Conservation (phyloP, 2,888 invertebrate species). For the Isoperla grammatica region DNA sequence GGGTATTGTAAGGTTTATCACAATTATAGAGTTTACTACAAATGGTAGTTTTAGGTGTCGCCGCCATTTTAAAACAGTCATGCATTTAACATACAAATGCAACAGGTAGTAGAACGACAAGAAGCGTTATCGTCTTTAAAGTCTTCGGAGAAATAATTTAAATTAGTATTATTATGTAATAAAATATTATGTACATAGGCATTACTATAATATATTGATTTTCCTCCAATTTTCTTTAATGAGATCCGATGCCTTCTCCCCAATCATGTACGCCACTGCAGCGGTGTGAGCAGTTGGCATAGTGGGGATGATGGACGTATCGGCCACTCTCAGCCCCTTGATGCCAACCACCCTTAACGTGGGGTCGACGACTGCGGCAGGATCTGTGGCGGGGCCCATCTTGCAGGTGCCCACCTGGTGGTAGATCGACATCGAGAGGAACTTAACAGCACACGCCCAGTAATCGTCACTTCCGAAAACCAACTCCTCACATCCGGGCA, state of each 20-base stretch:
- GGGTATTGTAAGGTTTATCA: too few relatives aligned
- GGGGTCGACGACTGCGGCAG: conserved; percentile 5
- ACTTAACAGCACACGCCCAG: conserved; percentile 21
- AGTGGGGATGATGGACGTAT: background rate
- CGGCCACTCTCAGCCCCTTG: background rate
- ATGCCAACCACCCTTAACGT: background rate
- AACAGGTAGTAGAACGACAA: too few relatives aligned
- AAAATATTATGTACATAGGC: too few relatives aligned
- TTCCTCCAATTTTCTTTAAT: background rate
- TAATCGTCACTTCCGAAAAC: conserved; percentile 53
- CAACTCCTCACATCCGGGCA: conserved; percentile 52
- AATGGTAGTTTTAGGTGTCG: too few relatives aligned
- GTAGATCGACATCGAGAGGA: conserved; percentile 15
- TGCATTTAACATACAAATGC: too few relatives aligned
- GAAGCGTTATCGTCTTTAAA: too few relatives aligned
- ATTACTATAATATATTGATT: too few relatives aligned
- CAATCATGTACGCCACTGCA: conserved; percentile 1
- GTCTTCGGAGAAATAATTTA: too few relatives aligned
- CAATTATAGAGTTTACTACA: too few relatives aligned
- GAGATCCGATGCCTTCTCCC: background rate
- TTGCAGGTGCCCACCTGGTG: conserved; percentile 25
- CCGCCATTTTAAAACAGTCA: too few relatives aligned
- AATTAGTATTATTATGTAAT: too few relatives aligned
- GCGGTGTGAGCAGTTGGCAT: background rate
- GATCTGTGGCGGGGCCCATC: conserved; percentile 21